These are phyloP conservation scores for Lamprotornis superbus DNA, from an alignment of 2,113 vertebrate genomes.

Conservation along the genomic window DNA sequence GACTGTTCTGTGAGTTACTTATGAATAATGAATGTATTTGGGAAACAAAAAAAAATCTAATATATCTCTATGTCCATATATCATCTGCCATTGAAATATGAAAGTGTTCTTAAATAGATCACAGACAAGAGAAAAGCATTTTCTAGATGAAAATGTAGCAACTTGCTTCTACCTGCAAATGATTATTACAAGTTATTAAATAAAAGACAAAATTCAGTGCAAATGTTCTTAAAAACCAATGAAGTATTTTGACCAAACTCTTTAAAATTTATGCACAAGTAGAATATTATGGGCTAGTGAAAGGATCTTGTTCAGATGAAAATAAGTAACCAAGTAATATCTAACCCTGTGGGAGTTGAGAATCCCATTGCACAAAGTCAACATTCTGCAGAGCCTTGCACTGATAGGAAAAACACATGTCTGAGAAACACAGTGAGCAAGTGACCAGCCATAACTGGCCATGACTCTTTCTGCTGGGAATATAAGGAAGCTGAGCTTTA, in stretches of 20 bases:
- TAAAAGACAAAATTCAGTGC: not conserved
- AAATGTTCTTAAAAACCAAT: not conserved
- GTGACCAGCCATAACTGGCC: not conserved
- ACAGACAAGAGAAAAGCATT: not conserved
- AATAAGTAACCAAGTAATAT: not conserved
- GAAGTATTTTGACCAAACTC: not conserved
- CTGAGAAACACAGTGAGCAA: not conserved
- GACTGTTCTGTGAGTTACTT: not conserved
- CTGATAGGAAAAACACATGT: not conserved
- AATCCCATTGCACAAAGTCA: not conserved
- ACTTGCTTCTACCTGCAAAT: not conserved
- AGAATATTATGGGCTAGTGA: not conserved
- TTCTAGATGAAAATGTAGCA: not conserved
- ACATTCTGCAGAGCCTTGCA: not conserved
- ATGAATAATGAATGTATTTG: not conserved
- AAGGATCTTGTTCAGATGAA: not conserved
- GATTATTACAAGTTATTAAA: not conserved
- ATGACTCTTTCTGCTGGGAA: not conserved
- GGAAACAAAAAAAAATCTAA: not conserved
- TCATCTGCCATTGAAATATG: not conserved
- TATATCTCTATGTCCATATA: not conserved
- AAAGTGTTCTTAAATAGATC: not conserved
- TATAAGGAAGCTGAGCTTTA: not conserved
- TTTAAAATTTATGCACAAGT: not conserved
- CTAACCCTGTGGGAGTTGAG: not conserved